Evolutionary conservation across 2,797 vertebrate species (phyloP), one percentile per base, ranked within the genome.

Genomic region (Aratinga solstitialis): DNA sequence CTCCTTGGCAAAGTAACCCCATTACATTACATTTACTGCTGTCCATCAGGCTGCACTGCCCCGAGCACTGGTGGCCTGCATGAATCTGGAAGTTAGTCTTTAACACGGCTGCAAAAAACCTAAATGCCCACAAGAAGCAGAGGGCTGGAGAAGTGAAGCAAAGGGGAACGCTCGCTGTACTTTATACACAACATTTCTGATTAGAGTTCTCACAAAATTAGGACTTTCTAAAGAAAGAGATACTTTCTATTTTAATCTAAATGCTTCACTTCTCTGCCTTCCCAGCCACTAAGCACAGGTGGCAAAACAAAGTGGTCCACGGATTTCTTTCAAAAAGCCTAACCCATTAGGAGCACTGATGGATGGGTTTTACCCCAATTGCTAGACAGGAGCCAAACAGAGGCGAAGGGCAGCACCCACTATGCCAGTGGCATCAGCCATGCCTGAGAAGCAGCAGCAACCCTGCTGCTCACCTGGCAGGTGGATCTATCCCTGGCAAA

Each of bases 21-120:
- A 0, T 2, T 14, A 8, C 2, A 1, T 11, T 47, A 32, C 27
- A 61, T 34, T 26, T 75, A 32, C 23, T 7, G 56, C 38, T 62
- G 40, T 18, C 48, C 53, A 12, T 7, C n/a, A 66, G 4, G 38
- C 51, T 45, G 24, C 2, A 10, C 47, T 67, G 27, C 50, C 79
- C 40, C 3, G 10, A 42, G 34, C 54, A 20, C 68, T 8, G 19
- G 40, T 20, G 26, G 62, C 62, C 68, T 5, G 2, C 4, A 0
- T 5, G 40, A 54, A 92, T 51, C 43, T 40, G 38, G 71, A 43
- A 69, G 26, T 3, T n/a, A 14, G 20, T 29, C 38, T 62, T 38
- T 15, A 40, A 48, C n/a, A 7, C 0, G 27, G 58, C 72, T 51
- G 56, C 72, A 75, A 53, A 45, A 67, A 43, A 3, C 8, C 34